A percentile compares a stretch with the other conserved stretches of the same genome.
phyloP scores from a whole-genome alignment of 2,797 vertebrate genomes.

The Sebastes cheni region DNA sequence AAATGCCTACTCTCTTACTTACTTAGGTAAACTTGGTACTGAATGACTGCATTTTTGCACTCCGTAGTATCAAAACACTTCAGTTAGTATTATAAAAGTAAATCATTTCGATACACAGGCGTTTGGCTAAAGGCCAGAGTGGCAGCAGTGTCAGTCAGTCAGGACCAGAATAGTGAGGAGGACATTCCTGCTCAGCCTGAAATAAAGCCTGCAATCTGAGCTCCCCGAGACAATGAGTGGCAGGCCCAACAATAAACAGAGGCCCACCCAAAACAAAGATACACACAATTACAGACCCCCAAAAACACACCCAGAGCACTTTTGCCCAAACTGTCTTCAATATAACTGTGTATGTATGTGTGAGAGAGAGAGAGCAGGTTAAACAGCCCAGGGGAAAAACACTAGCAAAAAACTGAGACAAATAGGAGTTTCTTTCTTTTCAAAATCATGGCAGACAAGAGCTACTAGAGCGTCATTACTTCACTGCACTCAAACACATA shows the following conservation, averaged over 20 bases:
- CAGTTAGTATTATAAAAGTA: background rate
- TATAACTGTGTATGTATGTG: background rate
- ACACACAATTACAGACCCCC: conserved; percentile 23
- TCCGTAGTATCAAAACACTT: background rate
- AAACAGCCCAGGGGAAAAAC: background rate
- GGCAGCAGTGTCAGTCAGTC: conserved; percentile 67
- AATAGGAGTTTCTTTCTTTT: background rate
- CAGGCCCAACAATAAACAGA: conserved; percentile 76
- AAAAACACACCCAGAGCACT: conserved; percentile 9
- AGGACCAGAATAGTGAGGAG: conserved; percentile 77
- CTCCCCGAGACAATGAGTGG: conserved; percentile 72
- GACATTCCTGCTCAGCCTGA: conserved; percentile 79
- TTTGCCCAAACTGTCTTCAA: conserved; percentile 9
- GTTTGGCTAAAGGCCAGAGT: conserved; percentile 39
- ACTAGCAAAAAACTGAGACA: background rate
- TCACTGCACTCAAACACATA: background rate
- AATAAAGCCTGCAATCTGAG: conserved; percentile 84
- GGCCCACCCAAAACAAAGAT: conserved; percentile 67
- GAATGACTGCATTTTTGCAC: background rate
- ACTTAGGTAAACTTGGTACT: background rate
- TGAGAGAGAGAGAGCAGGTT: background rate
- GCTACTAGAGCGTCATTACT: background rate
- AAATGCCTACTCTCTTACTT: background rate
- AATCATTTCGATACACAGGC: background rate
- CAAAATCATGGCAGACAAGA: background rate